phyloP scores from a whole-genome alignment of 2,797 vertebrate genomes.

The Premnoplex brunnescens region DNA sequence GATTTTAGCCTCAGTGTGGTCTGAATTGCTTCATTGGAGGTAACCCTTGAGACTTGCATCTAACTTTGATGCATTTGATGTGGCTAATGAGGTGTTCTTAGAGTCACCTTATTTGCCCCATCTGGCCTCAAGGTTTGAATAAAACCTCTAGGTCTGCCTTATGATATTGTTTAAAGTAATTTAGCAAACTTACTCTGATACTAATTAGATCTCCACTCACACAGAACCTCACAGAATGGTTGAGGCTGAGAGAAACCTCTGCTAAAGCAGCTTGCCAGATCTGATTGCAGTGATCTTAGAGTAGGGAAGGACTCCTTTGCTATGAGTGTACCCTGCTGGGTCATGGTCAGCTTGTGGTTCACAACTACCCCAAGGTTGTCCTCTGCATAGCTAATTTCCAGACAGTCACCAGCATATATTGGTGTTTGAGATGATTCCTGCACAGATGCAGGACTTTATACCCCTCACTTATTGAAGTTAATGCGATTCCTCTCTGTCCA shows the following conservation, averaged over 20 bases:
- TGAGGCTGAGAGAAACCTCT: background rate
- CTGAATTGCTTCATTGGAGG: background rate
- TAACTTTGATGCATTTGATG: background rate
- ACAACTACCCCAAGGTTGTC: background rate
- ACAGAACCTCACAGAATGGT: background rate
- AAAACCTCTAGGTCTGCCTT: background rate
- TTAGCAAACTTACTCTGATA: fast-evolving
- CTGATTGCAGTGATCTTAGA: background rate
- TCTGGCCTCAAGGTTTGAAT: background rate
- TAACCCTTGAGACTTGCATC: background rate
- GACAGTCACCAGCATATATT: fast-evolving
- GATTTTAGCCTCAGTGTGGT: background rate
- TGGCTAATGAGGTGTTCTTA: background rate
- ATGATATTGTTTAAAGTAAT: background rate
- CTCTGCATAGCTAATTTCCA: background rate
- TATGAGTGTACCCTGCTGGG: fast-evolving
- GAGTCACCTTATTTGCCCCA: background rate
- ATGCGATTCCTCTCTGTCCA: no score
- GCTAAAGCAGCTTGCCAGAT: background rate
- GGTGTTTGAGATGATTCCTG: background rate
- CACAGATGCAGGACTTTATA: background rate
- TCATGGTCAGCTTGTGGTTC: background rate
- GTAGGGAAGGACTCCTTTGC: background rate
- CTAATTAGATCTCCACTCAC: background rate
- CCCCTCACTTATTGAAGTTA: background rate